Conservation (phyloP, 2,113 vertebrate species). For the Saguinus imperator region DNA sequence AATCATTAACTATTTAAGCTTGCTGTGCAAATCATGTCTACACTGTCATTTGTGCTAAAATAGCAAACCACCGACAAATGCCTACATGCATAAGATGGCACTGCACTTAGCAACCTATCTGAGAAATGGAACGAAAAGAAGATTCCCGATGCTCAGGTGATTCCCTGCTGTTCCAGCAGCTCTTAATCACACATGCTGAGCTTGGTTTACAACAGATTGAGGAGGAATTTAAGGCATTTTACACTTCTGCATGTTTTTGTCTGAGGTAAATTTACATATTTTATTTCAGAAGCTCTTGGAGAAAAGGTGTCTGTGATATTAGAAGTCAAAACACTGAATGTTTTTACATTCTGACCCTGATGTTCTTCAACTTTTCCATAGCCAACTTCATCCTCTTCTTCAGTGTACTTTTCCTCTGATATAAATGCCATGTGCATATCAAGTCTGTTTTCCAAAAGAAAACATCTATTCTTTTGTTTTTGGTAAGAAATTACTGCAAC, state of each 20-base stretch:
- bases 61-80: neutral
- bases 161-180: neutral
- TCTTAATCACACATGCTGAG: neutral
- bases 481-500: neutral
- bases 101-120: neutral
- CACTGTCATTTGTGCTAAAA: neutral
- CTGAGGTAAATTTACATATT: neutral
- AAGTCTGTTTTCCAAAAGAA: neutral
- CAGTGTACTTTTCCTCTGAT: neutral
- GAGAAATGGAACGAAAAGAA: neutral
- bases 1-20: neutral
- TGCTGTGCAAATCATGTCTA: neutral
- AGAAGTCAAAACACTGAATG: neutral
- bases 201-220: neutral
- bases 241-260: neutral
- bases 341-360: neutral
- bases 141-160: neutral
- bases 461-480: neutral
- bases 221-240: neutral
- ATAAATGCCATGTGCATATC: neutral
- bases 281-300: neutral
- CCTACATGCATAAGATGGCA: neutral
- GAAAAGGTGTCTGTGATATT: neutral
- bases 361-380: neutral
- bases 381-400: neutral